Base-by-base conservation (phyloP, 1,140 invertebrate genomes). In the Plectus sambesii region DNA sequence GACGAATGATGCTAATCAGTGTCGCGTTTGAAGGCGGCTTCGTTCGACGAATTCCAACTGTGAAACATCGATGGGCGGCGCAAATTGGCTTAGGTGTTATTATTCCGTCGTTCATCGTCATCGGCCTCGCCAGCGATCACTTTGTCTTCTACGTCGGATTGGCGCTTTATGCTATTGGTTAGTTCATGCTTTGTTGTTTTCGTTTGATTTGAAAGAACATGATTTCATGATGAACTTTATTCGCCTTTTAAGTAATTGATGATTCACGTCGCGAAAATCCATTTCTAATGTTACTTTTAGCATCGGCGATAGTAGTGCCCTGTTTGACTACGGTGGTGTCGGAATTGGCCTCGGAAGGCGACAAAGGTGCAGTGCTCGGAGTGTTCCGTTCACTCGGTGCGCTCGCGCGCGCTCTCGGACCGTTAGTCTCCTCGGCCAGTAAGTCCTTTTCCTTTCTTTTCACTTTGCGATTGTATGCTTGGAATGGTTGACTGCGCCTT, bases 341-440 rank as follows among this genome's bases (percentile, higher is more conserved):
- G 4, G 76, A 80, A 49, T 81, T 83, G 29, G 42, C 48, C 20
- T 60, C 81, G 19, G 77, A 77, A 44, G 79, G 82, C 64, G 84
- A 92, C 65, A 92, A 93, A 68, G 92, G 92, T 17, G 81, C 82
- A 5, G 82, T 90, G 47, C 80, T 93, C 58, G 92, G 92, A 3
- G 85, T 87, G 54, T 88, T 94, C 66, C 74, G 92, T 55, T 94
- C 89, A 1, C 73, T 97, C 15, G 90, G 90, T 15, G 85, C 89
- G 6, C 73, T 97, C 17, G 88, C 89, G 23, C 74, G 90, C 59
- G 87, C 86, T n/a, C 67, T 87, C 26, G 90, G 90, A 17, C 90
- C 90, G 5, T 72, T 94, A 15, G 25, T 58, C 17, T 52, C 61
- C 15, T 58, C 59, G 2, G 39, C 42, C 24, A 20, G 52, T 55